Conservation (phyloP, 2,888 invertebrate species). For the Lysandra coridon region DNA sequence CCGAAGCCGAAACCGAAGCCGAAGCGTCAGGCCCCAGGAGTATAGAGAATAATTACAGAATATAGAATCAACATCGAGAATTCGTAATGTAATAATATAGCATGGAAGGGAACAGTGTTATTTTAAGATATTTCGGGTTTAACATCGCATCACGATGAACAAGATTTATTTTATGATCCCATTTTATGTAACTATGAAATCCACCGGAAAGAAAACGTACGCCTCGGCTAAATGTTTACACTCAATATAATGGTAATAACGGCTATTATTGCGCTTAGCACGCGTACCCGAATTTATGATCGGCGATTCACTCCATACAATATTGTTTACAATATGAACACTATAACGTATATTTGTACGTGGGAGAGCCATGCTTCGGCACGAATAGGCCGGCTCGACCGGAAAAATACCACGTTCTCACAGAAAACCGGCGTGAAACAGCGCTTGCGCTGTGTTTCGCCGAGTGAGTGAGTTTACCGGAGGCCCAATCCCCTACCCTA, state of each 20-base stretch:
- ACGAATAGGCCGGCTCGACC: no score
- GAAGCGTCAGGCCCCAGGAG: not conserved
- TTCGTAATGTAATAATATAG: not conserved
- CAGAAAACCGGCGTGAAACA: no score
- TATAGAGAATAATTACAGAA: not conserved
- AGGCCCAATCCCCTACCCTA: no score
- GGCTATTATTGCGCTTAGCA: slow-evolving; percentile 3
- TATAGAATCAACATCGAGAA: not conserved
- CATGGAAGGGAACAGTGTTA: not conserved
- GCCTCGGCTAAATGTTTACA: slow-evolving; percentile 10
- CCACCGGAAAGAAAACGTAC: slow-evolving; percentile 15
- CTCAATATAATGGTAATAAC: slow-evolving; percentile 17
- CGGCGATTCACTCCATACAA: not conserved
- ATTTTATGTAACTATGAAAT: slow-evolving; percentile 6
- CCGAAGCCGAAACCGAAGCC: not conserved
- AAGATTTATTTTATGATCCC: not conserved
- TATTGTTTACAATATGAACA: not conserved
- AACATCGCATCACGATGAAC: not conserved
- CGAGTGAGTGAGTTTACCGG: no score
- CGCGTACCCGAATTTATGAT: not conserved
- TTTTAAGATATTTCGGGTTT: not conserved
- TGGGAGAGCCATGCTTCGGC: no score
- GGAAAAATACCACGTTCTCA: no score
- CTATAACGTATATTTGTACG: no score
- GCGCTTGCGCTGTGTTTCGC: no score